These are phyloP conservation scores for Globodera rostochiensis DNA, from an alignment of 1,140 invertebrate species.

Conservation along the genomic window DNA sequence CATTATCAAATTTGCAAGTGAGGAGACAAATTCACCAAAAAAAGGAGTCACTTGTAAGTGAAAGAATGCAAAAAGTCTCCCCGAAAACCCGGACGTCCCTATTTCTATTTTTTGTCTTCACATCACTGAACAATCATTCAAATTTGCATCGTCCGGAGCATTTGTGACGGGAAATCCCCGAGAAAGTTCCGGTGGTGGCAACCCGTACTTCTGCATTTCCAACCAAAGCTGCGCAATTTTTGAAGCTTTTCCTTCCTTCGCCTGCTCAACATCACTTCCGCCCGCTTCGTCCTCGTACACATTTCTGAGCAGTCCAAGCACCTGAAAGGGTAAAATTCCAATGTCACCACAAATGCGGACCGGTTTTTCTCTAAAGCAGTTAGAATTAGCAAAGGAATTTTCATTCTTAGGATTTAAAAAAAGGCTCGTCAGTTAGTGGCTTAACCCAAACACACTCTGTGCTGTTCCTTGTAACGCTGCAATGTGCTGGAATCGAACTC, in stretches of 20 bases:
- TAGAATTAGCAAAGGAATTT: background rate
- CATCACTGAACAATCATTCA: constrained; percentile 32
- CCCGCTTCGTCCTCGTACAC: constrained; percentile 39
- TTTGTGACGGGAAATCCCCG: background rate
- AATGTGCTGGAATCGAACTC: constrained; percentile 29
- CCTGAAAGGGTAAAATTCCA: constrained; percentile 21
- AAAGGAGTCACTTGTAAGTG: background rate
- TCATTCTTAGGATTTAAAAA: background rate
- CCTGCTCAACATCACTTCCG: constrained; percentile 6
- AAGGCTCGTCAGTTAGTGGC: constrained; percentile 1
- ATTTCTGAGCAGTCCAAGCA: constrained; percentile 20
- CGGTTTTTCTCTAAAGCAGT: no score
- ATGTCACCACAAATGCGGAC: background rate
- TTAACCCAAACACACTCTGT: constrained; percentile 21
- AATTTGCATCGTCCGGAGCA: background rate
- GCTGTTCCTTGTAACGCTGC: constrained; percentile 33
- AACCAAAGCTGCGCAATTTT: constrained; percentile 39
- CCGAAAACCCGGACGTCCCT: no score
- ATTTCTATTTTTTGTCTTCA: background rate
- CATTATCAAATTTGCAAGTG: background rate
- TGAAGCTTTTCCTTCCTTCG: constrained; percentile 21
- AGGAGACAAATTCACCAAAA: background rate
- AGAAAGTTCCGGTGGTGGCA: constrained; percentile 38
- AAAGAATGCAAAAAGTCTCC: background rate
- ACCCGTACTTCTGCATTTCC: constrained; percentile 40